phyloP scores from a whole-genome alignment of 2,888 invertebrate species.

The Temnothorax ravouxi region DNA sequence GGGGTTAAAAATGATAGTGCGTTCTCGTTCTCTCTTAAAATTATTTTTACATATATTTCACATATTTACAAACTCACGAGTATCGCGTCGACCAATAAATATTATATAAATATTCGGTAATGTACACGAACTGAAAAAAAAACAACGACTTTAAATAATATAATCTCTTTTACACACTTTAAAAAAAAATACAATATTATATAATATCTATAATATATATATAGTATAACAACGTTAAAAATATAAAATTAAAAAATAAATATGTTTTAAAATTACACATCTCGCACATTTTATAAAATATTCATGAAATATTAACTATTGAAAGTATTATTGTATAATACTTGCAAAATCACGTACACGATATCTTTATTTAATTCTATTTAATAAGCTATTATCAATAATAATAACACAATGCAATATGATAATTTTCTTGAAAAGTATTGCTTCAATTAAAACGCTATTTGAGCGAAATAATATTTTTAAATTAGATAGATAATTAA shows the following conservation, averaged over 20 bases:
- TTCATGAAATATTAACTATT: not conserved
- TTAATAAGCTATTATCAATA: not conserved
- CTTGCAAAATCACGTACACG: not conserved
- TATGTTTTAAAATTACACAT: not conserved
- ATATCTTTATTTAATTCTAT: not conserved
- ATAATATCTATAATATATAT: not conserved
- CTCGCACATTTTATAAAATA: not conserved
- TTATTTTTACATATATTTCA: conserved; percentile 34
- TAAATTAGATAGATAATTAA: no score
- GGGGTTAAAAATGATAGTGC: not conserved
- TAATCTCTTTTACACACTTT: not conserved
- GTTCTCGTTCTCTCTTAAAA: not conserved
- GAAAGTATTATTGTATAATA: not conserved
- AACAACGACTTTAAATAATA: conserved; percentile 8
- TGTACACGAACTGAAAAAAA: conserved; percentile 9
- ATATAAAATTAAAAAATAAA: conserved; percentile 10
- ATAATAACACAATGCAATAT: not conserved
- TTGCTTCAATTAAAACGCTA: not conserved
- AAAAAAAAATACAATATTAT: not conserved
- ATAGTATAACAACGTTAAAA: not conserved
- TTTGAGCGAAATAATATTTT: not conserved
- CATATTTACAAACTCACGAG: conserved; percentile 34
- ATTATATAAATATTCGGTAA: conserved; percentile 17
- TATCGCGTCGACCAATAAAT: conserved; percentile 4
- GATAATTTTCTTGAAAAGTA: not conserved